Percentiles rank a stretch among this genome's conserved stretches.
Evolutionary conservation across 2,888 invertebrate genomes (phyloP).

Genomic region (Machimus rusticus): DNA sequence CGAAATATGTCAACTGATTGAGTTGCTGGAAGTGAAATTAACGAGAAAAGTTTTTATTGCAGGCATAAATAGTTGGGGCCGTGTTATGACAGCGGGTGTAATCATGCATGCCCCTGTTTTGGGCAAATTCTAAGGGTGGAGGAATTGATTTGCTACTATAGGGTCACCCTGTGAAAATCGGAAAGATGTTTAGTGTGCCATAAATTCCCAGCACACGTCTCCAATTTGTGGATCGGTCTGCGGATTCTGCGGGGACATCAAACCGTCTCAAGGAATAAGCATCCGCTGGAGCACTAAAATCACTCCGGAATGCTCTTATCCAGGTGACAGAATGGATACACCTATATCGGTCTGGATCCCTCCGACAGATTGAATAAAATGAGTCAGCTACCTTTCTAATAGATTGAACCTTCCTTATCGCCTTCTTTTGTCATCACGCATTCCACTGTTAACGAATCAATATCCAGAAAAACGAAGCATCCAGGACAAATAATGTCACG

Average conservation of each 20-base stretch:
- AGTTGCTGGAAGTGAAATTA: constrained; percentile 38
- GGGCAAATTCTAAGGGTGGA: not conserved
- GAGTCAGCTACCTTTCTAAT: constrained; percentile 36
- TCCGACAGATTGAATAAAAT: constrained; percentile 32
- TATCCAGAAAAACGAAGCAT: constrained; percentile 18
- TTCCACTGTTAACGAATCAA: constrained; percentile 33
- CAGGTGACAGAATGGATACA: constrained; percentile 1
- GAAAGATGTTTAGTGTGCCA: not conserved
- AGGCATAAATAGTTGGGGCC: not conserved
- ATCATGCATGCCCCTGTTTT: not conserved
- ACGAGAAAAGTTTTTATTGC: constrained; percentile 36
- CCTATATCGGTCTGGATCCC: not conserved
- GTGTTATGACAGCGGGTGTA: not conserved
- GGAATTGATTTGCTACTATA: not conserved
- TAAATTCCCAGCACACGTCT: not conserved
- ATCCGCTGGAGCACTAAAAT: constrained; percentile 10
- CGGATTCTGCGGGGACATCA: not conserved
- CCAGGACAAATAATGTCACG: constrained; percentile 25
- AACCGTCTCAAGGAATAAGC: not conserved
- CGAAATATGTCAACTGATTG: constrained; percentile 41
- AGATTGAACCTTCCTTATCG: constrained; percentile 34
- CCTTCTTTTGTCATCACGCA: constrained; percentile 37
- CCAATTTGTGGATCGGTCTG: not conserved
- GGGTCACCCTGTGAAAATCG: not conserved
- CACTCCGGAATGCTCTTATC: constrained; percentile 9